These are phyloP conservation scores for Euura saliciscinereae DNA, from an alignment of 1,140 invertebrate species.

Conservation along the genomic window DNA sequence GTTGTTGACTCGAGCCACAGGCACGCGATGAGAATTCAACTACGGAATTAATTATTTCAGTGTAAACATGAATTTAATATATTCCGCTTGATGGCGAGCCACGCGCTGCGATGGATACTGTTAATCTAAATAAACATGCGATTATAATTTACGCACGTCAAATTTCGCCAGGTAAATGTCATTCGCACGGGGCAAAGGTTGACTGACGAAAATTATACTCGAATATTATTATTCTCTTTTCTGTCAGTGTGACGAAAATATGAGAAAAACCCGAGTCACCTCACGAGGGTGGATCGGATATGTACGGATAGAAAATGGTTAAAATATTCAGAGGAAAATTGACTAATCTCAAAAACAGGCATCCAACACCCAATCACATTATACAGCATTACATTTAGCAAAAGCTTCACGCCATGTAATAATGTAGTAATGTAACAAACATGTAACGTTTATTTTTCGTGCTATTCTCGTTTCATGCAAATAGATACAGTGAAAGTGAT, in stretches of 20 bases:
- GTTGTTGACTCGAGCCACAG: slow-evolving; percentile 26
- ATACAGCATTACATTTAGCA: neutral
- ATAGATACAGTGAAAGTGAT: neutral
- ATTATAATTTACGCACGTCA: neutral
- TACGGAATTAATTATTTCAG: slow-evolving; percentile 52
- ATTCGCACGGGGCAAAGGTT: neutral
- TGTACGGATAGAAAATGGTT: too few species aligned
- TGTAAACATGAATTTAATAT: slow-evolving; percentile 54
- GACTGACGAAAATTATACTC: neutral
- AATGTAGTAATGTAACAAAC: slow-evolving; percentile 2
- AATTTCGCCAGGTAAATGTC: too few species aligned
- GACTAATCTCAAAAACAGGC: neutral
- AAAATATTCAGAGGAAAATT: too few species aligned
- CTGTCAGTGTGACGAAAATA: too few species aligned
- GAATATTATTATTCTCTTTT: too few species aligned
- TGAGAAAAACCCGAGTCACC: too few species aligned
- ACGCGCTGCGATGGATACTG: neutral
- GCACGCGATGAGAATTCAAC: slow-evolving; percentile 38
- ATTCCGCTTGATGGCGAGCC: slow-evolving; percentile 45
- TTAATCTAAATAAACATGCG: neutral
- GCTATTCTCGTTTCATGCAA: neutral
- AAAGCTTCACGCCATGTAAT: slow-evolving; percentile 5
- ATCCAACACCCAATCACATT: slow-evolving; percentile 2
- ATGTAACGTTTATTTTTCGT: neutral
- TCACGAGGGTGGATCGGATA: too few species aligned